These are phyloP conservation scores for Ichneumoninae sp. DNA, from an alignment of 2,888 invertebrate species.

Conservation along the genomic window DNA sequence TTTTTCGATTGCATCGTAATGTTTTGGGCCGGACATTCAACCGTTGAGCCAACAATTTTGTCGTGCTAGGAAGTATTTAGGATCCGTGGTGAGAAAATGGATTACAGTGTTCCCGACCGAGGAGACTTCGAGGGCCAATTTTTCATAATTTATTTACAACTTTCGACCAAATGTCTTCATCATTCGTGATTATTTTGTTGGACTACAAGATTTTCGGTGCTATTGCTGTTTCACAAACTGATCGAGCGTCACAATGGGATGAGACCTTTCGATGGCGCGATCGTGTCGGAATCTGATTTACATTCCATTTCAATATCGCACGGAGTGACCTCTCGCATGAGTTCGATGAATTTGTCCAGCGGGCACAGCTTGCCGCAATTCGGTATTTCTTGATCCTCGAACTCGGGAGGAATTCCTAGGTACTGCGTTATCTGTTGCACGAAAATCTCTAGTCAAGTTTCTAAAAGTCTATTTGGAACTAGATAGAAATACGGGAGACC, in stretches of 20 bases:
- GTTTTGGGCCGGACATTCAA: neutral
- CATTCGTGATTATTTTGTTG: neutral
- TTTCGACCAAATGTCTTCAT: neutral
- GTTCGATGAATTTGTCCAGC: conserved; percentile 84
- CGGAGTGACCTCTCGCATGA: conserved; percentile 85
- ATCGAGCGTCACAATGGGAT: neutral
- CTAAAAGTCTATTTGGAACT: neutral
- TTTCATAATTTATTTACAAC: neutral
- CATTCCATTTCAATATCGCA: conserved; percentile 81
- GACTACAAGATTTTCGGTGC: neutral
- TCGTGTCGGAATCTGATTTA: neutral
- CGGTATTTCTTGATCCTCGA: conserved; percentile 82
- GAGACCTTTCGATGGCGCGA: neutral
- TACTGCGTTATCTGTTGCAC: conserved; percentile 85
- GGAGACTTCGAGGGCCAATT: neutral
- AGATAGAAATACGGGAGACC: neutral
- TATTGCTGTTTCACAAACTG: neutral
- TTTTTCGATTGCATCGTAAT: neutral
- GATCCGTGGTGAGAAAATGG: neutral
- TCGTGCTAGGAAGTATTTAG: neutral
- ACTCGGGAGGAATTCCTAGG: conserved; percentile 83
- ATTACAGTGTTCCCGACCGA: neutral
- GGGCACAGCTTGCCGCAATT: conserved; percentile 85
- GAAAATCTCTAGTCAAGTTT: conserved; percentile 45
- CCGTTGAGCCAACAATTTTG: neutral